Percentiles rank a stretch among this genome's conserved stretches.
Evolutionary conservation across 2,113 vertebrate species (phyloP).

Genomic region (Silurus glanis): DNA sequence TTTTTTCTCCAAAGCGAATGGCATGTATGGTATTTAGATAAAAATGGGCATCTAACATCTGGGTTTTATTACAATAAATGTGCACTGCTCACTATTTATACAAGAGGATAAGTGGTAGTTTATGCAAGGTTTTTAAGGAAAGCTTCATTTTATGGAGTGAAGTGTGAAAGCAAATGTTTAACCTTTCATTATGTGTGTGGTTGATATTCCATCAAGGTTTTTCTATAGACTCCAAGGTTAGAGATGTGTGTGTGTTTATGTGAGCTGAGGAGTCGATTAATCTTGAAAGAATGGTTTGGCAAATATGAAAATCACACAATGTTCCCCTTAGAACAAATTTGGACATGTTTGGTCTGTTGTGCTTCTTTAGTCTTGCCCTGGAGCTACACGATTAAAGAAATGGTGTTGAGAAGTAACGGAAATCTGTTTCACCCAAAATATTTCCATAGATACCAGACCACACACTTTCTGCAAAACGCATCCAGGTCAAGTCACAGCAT

Average conservation of each 20-base stretch:
- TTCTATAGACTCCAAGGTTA: not conserved
- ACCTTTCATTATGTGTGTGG: constrained; percentile 3
- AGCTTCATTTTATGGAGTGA: constrained; percentile 9
- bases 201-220: not conserved
- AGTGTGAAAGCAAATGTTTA: not conserved
- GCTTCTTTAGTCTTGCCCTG: not conserved
- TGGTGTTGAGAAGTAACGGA: not conserved
- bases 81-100: constrained; percentile 24
- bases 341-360: not conserved
- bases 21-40: constrained; percentile 3
- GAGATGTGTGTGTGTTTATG: constrained; percentile 16
- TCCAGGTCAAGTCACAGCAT: not conserved
- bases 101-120: not conserved
- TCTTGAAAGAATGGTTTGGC: not conserved
- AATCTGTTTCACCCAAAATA: not conserved
- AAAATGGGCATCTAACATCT: constrained; percentile 23
- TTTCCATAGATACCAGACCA: constrained; percentile 6
- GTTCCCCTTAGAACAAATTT: not conserved
- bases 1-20: not conserved
- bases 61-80: constrained; percentile 9
- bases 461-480: not conserved
- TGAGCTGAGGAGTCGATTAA: not conserved
- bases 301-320: not conserved
- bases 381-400: not conserved
- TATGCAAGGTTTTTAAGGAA: constrained; percentile 3